Percentiles rank a stretch among this genome's conserved stretches.
phyloP scores from a whole-genome alignment of 2,113 vertebrate species.

The Paradoxurus hermaphroditus region DNA sequence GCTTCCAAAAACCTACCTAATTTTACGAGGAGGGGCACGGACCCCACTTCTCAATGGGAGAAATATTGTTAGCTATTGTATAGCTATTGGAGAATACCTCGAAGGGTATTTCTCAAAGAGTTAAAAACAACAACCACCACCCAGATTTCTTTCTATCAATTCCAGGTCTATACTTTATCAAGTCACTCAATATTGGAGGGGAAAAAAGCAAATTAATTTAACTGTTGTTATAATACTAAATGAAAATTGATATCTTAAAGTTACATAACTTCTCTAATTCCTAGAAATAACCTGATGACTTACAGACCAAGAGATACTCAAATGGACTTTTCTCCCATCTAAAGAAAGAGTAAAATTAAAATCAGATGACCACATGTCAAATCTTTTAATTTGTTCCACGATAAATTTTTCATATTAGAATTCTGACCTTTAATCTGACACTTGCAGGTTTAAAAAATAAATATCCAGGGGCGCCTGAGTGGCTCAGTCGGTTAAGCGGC shows the following conservation, averaged over 20 bases:
- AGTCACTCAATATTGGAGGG: not conserved
- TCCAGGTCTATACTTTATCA: not conserved
- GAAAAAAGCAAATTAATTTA: not conserved
- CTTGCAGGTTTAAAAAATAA: not conserved
- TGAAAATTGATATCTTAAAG: constrained; percentile 26
- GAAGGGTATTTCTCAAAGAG: not conserved
- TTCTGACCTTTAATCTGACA: constrained; percentile 1
- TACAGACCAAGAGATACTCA: constrained; percentile 36
- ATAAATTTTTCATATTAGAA: constrained; percentile 2
- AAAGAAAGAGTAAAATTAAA: constrained; percentile 19
- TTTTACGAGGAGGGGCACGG: not conserved
- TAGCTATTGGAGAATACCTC: not conserved
- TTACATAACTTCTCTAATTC: constrained; percentile 4
- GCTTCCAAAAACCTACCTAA: not conserved
- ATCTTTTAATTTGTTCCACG: not conserved
- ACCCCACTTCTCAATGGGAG: not conserved
- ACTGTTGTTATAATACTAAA: constrained; percentile 6
- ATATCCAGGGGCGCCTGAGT: not conserved
- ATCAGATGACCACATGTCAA: not conserved
- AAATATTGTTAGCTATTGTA: not conserved
- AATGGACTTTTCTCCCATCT: not conserved
- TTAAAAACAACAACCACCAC: not conserved
- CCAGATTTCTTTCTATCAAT: not conserved
- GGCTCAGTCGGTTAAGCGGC: too few relatives aligned
- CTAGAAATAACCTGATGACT: constrained; percentile 18